Base-by-base conservation (phyloP, 2,113 vertebrate species). In the Myotis davidii region DNA sequence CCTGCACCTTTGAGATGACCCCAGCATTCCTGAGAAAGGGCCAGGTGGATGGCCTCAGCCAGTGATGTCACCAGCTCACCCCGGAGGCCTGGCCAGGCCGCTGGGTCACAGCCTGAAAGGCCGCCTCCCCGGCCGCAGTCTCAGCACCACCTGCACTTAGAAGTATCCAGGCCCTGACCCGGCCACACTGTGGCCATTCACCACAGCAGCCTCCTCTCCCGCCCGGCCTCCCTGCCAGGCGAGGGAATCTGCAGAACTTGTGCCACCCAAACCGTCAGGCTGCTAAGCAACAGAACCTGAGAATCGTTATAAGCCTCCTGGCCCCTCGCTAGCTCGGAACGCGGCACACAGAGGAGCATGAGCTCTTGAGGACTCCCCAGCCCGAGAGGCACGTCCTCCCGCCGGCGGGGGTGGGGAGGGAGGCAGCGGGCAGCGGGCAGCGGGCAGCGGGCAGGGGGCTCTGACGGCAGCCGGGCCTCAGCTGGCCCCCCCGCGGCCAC, bases 11-110 rank as follows among this genome's bases (percentile, higher is more conserved):
- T 91, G 61, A 74, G 88, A 69, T 37, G 5, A 37, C 29, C 76
- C 91, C 69, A 59, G 88, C 67, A 65, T 81, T 95, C 69, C 64
- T 70, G 82, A 97, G 81, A 94, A 64, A 7, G 85, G 4, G 34
- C 27, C 34, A 50, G 83, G 52, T 21, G 86, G 7, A 93, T 14
- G 86, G 37, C 2, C 14, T 56, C 84, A 69, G 65, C 34, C 25
- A 54, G 11, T 72, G 37, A 91, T 11, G 45, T 78, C 73, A 61
- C 61, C 64, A 88, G 3, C 78, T 72, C 85, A 70, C 1, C 23
- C 42, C 78, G 61, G 21, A 20, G 18, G 4, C 67, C 67, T 76
- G 17, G 42, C 45, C 64, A n/a, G 56, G 61, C 42, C 73, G 2
- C 54, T 39, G 20, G 52, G 79, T 12, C 56, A n/a, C 87, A 59